Evolutionary conservation across 2,888 invertebrate species (phyloP).

Genomic region (Perizoma flavofasciatum): DNA sequence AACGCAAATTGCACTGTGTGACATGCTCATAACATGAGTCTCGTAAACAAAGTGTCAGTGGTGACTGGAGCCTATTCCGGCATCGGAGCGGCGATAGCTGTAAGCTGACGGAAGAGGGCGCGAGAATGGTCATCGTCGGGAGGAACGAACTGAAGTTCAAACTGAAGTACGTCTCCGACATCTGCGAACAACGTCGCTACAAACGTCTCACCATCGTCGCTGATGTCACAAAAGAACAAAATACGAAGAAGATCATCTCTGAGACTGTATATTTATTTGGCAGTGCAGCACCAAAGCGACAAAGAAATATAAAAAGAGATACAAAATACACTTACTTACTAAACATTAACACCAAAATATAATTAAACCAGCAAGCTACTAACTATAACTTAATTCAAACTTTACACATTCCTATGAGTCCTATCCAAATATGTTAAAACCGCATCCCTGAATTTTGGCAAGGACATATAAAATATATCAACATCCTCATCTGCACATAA

Average conservation of each 20-base stretch:
- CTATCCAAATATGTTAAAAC: no score
- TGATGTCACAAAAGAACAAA: conserved; percentile 46
- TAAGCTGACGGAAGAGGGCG: conserved; percentile 40
- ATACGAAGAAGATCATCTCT: conserved; percentile 40
- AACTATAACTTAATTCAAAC: no score
- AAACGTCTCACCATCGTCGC: conserved; percentile 40
- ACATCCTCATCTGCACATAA: no score
- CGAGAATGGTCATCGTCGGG: conserved; percentile 38
- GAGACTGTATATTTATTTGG: conserved; percentile 38
- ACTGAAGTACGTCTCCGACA: conserved; percentile 34
- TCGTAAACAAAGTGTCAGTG: conserved; percentile 53
- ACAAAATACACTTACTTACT: no score
- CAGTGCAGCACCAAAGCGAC: conserved; percentile 50
- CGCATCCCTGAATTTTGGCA: no score
- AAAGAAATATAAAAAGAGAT: no score
- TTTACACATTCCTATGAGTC: no score
- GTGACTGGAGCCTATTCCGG: conserved; percentile 57
- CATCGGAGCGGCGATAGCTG: conserved; percentile 54
- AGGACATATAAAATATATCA: no score
- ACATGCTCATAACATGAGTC: conserved; percentile 54
- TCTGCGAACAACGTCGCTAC: conserved; percentile 27
- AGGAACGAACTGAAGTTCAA: conserved; percentile 42
- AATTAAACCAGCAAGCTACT: no score
- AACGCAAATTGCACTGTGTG: no score
- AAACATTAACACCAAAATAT: no score